Evolutionary conservation across 2,888 invertebrate species (phyloP).

Genomic region (Spicauda simplicius): DNA sequence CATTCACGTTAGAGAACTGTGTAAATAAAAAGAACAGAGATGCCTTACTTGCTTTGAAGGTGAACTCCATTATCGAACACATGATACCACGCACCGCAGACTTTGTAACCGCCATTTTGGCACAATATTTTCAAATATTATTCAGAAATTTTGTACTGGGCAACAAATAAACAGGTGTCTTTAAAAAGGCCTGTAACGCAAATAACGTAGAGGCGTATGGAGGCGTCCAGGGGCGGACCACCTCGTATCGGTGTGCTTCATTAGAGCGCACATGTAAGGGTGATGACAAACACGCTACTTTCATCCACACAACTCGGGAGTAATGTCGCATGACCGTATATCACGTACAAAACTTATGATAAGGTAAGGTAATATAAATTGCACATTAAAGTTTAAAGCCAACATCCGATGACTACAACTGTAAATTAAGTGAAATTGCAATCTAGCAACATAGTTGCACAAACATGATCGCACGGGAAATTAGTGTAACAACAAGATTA

Average conservation of each 20-base stretch:
- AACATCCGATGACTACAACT: not conserved
- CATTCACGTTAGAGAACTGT: not conserved
- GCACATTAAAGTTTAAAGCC: not conserved
- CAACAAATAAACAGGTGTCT: slow-evolving; percentile 28
- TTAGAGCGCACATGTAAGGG: slow-evolving; percentile 76
- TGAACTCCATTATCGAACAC: slow-evolving; percentile 81
- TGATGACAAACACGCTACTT: slow-evolving; percentile 27
- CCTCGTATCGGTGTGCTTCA: slow-evolving; percentile 69
- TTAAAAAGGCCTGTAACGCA: slow-evolving; percentile 47
- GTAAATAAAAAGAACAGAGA: slow-evolving; percentile 14
- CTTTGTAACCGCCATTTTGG: slow-evolving; percentile 72
- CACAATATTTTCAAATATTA: slow-evolving; percentile 28
- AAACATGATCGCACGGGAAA: slow-evolving; percentile 3
- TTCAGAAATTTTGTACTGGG: slow-evolving; percentile 13
- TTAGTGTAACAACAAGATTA: slow-evolving; percentile 11
- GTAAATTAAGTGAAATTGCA: not conserved
- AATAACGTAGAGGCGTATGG: slow-evolving; percentile 60
- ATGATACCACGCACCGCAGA: slow-evolving; percentile 78
- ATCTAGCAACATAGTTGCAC: slow-evolving; percentile 4
- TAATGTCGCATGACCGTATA: slow-evolving; percentile 11
- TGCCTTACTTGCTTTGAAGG: slow-evolving; percentile 81
- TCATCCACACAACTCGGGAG: slow-evolving; percentile 45
- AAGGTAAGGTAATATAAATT: not conserved
- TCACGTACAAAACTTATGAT: not conserved
- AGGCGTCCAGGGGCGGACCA: slow-evolving; percentile 62